Percentiles rank a stretch among this genome's conserved stretches.
Conservation (phyloP, 2,888 invertebrate genomes). For the Ceriagrion tenellum region DNA sequence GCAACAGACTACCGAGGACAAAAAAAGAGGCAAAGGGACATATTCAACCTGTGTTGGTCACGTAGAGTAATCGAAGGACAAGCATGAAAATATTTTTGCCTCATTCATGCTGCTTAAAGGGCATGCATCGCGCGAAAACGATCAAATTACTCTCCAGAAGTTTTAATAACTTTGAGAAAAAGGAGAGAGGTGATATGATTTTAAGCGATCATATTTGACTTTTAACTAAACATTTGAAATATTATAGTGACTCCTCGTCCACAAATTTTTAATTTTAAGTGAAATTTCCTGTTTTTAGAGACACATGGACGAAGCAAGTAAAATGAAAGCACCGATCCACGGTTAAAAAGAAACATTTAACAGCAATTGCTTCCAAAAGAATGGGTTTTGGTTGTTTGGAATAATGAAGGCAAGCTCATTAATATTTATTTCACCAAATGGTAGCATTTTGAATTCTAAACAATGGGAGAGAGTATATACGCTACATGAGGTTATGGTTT, state of each 20-base stretch:
- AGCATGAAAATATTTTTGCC: too few species aligned
- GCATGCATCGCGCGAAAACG: too few species aligned
- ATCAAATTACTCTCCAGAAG: too few species aligned
- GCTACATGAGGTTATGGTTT: not conserved
- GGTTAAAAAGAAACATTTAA: not conserved
- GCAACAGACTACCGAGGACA: too few species aligned
- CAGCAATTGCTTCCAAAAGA: conserved; percentile 42
- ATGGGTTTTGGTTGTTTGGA: conserved; percentile 44
- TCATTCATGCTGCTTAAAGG: too few species aligned
- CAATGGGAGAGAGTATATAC: not conserved
- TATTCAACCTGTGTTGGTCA: too few species aligned
- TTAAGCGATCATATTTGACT: not conserved
- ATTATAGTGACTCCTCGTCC: not conserved
- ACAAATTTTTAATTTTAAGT: conserved; percentile 9
- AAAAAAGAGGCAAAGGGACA: too few species aligned
- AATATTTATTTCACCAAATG: conserved; percentile 27
- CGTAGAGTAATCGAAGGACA: too few species aligned
- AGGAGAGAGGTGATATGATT: not conserved
- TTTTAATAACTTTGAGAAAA: not conserved
- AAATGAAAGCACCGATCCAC: not conserved
- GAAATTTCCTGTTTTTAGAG: not conserved
- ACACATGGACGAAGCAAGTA: not conserved
- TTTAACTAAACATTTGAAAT: not conserved
- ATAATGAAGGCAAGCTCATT: conserved; percentile 27
- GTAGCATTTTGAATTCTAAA: not conserved